Evolutionary conservation across 2,888 invertebrate species (phyloP).

Genomic region (Empis stercorea): DNA sequence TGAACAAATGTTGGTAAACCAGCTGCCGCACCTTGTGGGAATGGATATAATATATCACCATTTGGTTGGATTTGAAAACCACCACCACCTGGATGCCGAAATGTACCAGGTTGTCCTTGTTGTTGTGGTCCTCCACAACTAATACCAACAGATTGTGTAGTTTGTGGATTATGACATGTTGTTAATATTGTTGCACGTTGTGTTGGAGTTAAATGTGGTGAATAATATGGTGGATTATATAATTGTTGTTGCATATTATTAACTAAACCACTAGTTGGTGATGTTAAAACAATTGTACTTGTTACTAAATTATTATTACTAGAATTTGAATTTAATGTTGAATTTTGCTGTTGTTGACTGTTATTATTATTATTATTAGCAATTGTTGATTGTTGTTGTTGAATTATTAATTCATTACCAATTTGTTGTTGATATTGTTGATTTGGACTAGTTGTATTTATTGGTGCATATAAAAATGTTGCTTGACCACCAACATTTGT

Average conservation of each 20-base stretch:
- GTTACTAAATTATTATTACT: conserved; percentile 14
- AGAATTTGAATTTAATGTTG: conserved; percentile 10
- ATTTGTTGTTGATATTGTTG: conserved; percentile 16
- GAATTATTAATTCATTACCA: conserved; percentile 13
- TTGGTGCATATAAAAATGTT: conserved; percentile 13
- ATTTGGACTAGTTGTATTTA: conserved; percentile 10
- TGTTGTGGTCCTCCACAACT: not conserved
- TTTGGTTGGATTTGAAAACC: conserved; percentile 39
- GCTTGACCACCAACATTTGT: conserved; percentile 14
- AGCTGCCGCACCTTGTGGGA: conserved; percentile 23
- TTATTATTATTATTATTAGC: conserved; percentile 13
- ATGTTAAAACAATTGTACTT: conserved; percentile 25
- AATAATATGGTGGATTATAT: conserved; percentile 21
- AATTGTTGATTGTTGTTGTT: conserved; percentile 13
- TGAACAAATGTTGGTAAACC: conserved; percentile 13
- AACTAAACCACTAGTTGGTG: conserved; percentile 22
- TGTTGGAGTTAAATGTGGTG: conserved; percentile 17
- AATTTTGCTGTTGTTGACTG: conserved; percentile 16
- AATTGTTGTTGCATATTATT: conserved; percentile 21
- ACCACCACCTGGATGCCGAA: conserved; percentile 24
- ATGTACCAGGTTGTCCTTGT: conserved; percentile 19
- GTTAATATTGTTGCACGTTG: conserved; percentile 29
- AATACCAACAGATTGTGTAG: too few relatives aligned
- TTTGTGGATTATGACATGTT: conserved; percentile 11
- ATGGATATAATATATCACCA: conserved; percentile 44